These are phyloP conservation scores for Melitaea cinxia DNA, from an alignment of 1,140 invertebrate genomes.

Conservation along the genomic window DNA sequence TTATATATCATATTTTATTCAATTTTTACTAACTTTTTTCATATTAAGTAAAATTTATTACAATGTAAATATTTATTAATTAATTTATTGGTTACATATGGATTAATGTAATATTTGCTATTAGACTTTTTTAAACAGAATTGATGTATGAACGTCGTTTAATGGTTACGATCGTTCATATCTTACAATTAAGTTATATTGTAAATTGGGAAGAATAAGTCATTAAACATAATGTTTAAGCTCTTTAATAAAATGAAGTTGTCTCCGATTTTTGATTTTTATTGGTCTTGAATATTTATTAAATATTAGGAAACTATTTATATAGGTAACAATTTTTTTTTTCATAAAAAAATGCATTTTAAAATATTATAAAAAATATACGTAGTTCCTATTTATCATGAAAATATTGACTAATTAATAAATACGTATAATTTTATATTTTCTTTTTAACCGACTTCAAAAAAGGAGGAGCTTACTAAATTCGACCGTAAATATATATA, in stretches of 20 bases:
- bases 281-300: not conserved
- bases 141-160: slow-evolving; percentile 25
- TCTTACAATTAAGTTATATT: slow-evolving; percentile 7
- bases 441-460: no score
- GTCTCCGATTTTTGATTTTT: slow-evolving; percentile 18
- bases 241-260: slow-evolving; percentile 31
- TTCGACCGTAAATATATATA: no score
- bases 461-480: no score
- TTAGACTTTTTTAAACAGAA: slow-evolving; percentile 27
- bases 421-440: no score
- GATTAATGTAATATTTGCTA: slow-evolving; percentile 41
- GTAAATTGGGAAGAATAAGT: slow-evolving; percentile 26
- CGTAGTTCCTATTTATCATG: no score
- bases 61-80: slow-evolving; percentile 60
- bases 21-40: slow-evolving; percentile 1
- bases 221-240: slow-evolving; percentile 29
- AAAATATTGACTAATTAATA: no score
- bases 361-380: no score
- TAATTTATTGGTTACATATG: slow-evolving; percentile 71
- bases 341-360: no score
- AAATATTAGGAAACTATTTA: no score
- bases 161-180: slow-evolving; percentile 10
- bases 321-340: no score
- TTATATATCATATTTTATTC: not conserved
- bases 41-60: slow-evolving; percentile 26